Conservation (phyloP, 2,888 invertebrate genomes). For the Drosophila niveifrons region DNA sequence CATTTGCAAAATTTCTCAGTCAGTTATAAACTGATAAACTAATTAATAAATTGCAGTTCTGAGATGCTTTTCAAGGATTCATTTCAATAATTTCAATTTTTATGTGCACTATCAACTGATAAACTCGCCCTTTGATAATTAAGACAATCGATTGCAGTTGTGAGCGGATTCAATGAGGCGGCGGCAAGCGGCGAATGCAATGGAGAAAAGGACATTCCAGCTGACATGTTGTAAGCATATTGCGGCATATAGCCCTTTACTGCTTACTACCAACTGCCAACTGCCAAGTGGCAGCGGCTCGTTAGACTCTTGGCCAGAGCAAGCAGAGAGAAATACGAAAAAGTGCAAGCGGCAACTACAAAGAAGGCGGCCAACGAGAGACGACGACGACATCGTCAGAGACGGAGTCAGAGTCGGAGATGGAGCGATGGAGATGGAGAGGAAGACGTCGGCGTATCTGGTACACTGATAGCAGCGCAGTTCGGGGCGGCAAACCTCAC, state of each 20-base stretch:
- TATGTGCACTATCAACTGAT: too few species aligned
- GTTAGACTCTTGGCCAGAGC: constrained; percentile 49
- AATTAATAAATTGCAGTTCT: too few species aligned
- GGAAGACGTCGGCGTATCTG: constrained; percentile 66
- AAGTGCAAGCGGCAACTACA: constrained; percentile 30
- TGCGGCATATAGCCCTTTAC: constrained; percentile 53
- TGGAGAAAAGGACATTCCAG: constrained; percentile 53
- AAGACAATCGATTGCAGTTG: constrained; percentile 70
- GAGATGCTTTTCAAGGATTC: too few species aligned
- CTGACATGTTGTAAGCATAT: constrained; percentile 62
- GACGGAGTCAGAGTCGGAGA: background rate
- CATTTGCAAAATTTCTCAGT: too few species aligned
- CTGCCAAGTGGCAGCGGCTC: constrained; percentile 52
- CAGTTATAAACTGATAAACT: too few species aligned
- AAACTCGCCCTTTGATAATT: constrained; percentile 53
- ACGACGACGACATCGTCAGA: background rate
- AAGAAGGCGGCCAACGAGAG: constrained; percentile 40
- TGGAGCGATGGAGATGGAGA: background rate
- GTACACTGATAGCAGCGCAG: constrained; percentile 71
- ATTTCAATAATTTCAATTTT: too few species aligned
- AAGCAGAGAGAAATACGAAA: constrained; percentile 71
- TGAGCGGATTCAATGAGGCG: constrained; percentile 72
- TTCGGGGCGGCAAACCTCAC: constrained; percentile 70
- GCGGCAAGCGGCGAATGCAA: constrained; percentile 62
- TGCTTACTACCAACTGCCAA: constrained; percentile 41